A percentile compares a stretch with the other conserved stretches of the same genome.
phyloP scores from a whole-genome alignment of 2,113 vertebrate genomes.

The Cephalopterus ornatus region DNA sequence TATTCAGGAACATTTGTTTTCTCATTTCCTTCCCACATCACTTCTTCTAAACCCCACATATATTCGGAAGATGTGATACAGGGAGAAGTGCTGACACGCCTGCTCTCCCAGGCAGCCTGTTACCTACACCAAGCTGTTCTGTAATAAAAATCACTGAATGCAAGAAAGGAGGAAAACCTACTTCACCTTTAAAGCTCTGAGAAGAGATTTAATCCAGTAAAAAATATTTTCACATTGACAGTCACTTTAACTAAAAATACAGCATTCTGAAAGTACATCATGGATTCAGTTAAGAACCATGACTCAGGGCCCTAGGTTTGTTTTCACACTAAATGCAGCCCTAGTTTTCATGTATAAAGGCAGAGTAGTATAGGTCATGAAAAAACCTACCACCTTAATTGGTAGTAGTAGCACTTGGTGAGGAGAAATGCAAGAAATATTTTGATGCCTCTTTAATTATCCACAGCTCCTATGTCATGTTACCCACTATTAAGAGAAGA shows the following conservation, averaged over 20 bases:
- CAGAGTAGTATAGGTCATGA: background rate
- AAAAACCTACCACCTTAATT: background rate
- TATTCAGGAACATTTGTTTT: background rate
- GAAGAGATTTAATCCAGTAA: background rate
- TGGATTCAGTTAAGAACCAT: background rate
- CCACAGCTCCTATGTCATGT: accelerated
- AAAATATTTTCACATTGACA: background rate
- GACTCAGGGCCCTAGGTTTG: background rate
- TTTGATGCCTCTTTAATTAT: background rate
- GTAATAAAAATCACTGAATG: background rate
- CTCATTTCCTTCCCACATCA: accelerated
- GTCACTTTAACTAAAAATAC: background rate
- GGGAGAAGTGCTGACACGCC: background rate
- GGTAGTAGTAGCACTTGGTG: background rate
- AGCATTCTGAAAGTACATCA: background rate
- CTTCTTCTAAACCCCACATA: background rate
- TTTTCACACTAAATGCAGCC: background rate
- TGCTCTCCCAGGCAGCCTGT: background rate
- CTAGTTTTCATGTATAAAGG: background rate
- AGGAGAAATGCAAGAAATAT: background rate
- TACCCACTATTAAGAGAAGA: background rate
- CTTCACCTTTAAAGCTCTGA: background rate
- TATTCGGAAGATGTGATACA: background rate
- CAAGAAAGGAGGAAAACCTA: background rate
- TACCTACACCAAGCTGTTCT: background rate